Evolutionary conservation across 2,113 vertebrate genomes (phyloP).

Genomic region (Mus spicilegus): DNA sequence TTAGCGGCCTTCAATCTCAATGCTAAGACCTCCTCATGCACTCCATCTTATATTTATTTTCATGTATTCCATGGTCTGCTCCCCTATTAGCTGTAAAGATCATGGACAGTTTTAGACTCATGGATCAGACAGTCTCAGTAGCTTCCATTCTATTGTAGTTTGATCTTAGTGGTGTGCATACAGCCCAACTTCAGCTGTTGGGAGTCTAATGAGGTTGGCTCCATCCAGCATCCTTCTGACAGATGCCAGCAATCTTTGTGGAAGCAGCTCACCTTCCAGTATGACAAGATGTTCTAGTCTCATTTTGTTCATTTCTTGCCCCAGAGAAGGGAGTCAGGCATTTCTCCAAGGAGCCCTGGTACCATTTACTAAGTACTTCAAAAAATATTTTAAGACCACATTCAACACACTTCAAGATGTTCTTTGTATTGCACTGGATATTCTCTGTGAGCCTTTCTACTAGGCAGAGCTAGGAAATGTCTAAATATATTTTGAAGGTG

Average conservation of each 20-base stretch:
- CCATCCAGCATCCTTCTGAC: neutral
- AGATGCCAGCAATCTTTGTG: neutral
- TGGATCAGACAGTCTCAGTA: neutral
- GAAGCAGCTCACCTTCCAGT: neutral
- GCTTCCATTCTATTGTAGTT: neutral
- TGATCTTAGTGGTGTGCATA: neutral
- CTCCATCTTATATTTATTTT: neutral
- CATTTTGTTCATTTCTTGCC: conserved; percentile 63
- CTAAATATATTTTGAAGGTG: conserved; percentile 43
- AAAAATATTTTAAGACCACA: conserved; percentile 56
- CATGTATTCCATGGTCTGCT: neutral
- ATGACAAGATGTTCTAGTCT: conserved; percentile 58
- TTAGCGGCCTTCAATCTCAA: neutral
- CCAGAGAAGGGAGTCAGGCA: conserved; percentile 62
- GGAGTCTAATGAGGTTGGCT: neutral
- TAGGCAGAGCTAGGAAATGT: neutral
- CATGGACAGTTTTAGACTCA: neutral
- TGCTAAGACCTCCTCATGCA: neutral
- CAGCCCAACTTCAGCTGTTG: neutral
- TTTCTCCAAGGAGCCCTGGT: conserved; percentile 60
- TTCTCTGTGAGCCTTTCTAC: neutral
- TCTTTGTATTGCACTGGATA: conserved; percentile 5
- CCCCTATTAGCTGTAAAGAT: neutral
- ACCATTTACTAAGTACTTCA: conserved; percentile 58
- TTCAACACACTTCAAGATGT: neutral